Conservation (phyloP, 2,113 vertebrate species). For the Nesospiza acunhae region DNA sequence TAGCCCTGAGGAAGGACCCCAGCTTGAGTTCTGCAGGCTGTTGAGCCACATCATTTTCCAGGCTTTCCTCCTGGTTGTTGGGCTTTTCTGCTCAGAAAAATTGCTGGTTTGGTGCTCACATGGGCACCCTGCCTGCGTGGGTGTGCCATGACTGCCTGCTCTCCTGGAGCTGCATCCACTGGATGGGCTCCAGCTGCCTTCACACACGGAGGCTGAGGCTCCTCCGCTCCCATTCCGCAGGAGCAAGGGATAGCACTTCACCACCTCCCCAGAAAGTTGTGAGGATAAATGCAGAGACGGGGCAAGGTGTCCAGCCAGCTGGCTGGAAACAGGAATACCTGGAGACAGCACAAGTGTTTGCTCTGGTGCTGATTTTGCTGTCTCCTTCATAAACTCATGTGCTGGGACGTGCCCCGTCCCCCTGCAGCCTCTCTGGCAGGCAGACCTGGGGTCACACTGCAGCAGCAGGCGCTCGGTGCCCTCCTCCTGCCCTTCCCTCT, state of each 20-base stretch:
- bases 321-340: background rate
- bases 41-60: fast-evolving
- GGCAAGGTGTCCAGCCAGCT: background rate
- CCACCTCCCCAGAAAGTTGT: background rate
- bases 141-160: background rate
- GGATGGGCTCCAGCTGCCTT: background rate
- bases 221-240: fast-evolving
- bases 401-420: background rate
- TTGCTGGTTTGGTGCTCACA: background rate
- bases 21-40: background rate
- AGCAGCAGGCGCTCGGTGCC: background rate
- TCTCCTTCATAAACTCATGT: background rate
- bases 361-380: background rate
- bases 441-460: fast-evolving
- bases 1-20: background rate
- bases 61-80: background rate
- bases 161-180: background rate
- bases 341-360: background rate
- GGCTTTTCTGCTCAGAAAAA: background rate
- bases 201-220: background rate
- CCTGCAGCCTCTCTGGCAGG: background rate
- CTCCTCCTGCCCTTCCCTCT: constrained; percentile 29
- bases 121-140: background rate
- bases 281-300: background rate
- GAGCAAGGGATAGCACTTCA: background rate